Conservation (phyloP, 1,140 invertebrate genomes). For the Pogonus chalceus region DNA sequence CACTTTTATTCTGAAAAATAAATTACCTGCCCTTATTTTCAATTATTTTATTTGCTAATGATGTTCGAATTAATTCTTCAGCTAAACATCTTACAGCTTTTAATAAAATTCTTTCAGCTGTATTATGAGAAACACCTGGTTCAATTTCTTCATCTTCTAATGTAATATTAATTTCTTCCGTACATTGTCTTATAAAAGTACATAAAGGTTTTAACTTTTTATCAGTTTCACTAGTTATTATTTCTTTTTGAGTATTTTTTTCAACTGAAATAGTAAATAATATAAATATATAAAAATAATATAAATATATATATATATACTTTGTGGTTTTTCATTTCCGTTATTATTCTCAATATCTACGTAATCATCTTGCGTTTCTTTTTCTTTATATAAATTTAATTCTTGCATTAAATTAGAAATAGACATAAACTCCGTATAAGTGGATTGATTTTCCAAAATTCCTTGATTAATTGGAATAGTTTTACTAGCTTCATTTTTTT, state of each 20-base stretch:
- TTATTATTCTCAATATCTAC: not conserved
- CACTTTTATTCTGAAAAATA: not conserved
- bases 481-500: not conserved
- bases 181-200: constrained; percentile 23
- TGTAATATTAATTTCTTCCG: constrained; percentile 24
- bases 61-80: constrained; percentile 25
- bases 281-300: not conserved
- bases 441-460: not conserved
- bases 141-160: constrained; percentile 25
- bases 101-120: constrained; percentile 24
- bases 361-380: not conserved
- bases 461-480: not conserved
- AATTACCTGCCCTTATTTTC: not conserved
- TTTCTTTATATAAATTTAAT: not conserved
- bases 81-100: constrained; percentile 27
- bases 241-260: not conserved
- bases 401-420: not conserved
- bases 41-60: constrained; percentile 13
- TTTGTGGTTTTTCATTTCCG: not conserved
- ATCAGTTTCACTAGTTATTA: constrained; percentile 14
- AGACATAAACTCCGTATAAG: not conserved
- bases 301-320: not conserved
- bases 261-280: constrained; percentile 1
- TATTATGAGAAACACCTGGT: constrained; percentile 21
- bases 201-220: constrained; percentile 16